Base-by-base conservation (phyloP, 2,113 vertebrate species). In the Marcusenius ussheri region DNA sequence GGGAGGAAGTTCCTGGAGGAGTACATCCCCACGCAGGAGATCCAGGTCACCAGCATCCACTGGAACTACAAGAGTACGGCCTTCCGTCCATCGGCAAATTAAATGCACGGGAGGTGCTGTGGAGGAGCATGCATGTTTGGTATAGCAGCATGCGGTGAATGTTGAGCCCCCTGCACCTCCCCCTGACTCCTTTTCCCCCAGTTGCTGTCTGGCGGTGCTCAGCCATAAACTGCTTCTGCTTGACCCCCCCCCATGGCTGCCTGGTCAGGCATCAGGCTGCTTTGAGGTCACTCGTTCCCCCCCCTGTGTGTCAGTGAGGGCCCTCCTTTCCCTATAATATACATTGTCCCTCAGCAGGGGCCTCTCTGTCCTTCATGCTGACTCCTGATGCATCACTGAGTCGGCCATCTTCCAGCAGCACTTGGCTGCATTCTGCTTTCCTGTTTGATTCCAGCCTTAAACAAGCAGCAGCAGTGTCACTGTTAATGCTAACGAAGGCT, bases 11-110 rank as follows among this genome's bases (percentile, higher is more conserved):
- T 99, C 62, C 93, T 98, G 94, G 98, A 99, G 93, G 98, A 99
- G n/a, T 99, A 99, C 92, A 97, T 99, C 46, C 98, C 98, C 89
- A 99, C 98, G 53, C 98, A 99, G 95, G 98, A 99, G 96, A 99
- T 99, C 95, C 98, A 99, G 92, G 98, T 97, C 94, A 99, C 98
- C 92, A 99, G 98, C 95, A 99, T 99, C 94, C 98, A 99, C 93
- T 99, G 98, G 98, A 99, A 96, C 94, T 99, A 99, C 89, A 99
- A 99, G 95, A 98, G 98, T 99, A 96, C 97, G 97, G 83, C 39
- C 49, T 2, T 88, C 46, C 89, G 31, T 92, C 74, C 91, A 86
- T 91, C 0, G 90, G 88, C 84, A 6, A 9, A 17, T 83, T 2
- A 66, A 66, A 27, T 66, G 62, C n/a, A 10, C 2, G 58, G n/a